phyloP scores from a whole-genome alignment of 1,140 invertebrate genomes.

The Scaptomyza pallida region DNA sequence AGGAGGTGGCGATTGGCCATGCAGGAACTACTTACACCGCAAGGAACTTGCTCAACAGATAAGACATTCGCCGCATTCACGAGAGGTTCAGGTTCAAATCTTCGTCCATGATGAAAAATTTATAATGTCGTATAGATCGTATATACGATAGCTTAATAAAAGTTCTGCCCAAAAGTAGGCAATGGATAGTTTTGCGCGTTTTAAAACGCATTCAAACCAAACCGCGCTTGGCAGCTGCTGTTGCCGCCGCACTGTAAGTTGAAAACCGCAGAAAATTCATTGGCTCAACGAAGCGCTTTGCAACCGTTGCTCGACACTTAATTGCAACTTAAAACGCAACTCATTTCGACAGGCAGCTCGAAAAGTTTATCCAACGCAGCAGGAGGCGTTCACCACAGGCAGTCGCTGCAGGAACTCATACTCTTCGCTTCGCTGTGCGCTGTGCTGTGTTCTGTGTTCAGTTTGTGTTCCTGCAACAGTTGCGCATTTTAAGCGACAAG shows the following conservation, averaged over 20 bases:
- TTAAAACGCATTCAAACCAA: conserved; percentile 6
- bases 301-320: conserved; percentile 51
- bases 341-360: conserved; percentile 52
- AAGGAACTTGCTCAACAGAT: too few species aligned
- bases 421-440: too few species aligned
- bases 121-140: too few species aligned
- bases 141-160: not conserved
- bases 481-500: conserved; percentile 67
- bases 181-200: conserved; percentile 4
- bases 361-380: conserved; percentile 34
- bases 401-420: conserved; percentile 9
- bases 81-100: too few species aligned
- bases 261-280: conserved; percentile 20
- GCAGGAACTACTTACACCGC: too few species aligned
- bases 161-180: conserved; percentile 14
- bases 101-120: too few species aligned
- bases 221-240: not conserved
- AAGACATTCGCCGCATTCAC: too few species aligned
- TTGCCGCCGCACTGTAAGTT: not conserved
- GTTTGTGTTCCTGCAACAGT: conserved; percentile 36
- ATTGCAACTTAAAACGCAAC: conserved; percentile 77
- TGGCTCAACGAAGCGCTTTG: conserved; percentile 7
- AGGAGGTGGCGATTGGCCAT: too few species aligned
- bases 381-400: conserved; percentile 15
- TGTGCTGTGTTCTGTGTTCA: conserved; percentile 7